These are phyloP conservation scores for Eilema sororculum DNA, from an alignment of 2,888 invertebrate species.

Conservation along the genomic window DNA sequence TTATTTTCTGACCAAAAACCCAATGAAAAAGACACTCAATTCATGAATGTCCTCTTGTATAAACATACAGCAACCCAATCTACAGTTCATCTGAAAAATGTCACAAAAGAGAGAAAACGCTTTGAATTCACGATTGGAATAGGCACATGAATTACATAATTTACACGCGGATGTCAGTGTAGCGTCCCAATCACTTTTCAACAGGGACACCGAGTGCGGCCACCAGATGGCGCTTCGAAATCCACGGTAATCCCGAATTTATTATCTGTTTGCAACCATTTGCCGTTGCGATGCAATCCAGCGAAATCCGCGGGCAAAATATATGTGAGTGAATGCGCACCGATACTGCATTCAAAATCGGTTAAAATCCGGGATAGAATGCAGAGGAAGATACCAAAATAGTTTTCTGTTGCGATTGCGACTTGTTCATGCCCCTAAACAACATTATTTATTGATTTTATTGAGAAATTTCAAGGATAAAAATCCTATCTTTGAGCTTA, in stretches of 20 bases:
- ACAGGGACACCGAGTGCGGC: constrained; percentile 56
- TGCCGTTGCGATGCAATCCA: constrained; percentile 66
- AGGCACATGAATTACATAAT: constrained; percentile 56
- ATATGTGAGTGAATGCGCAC: constrained; percentile 67
- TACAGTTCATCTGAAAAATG: constrained; percentile 32
- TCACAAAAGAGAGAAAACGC: constrained; percentile 28
- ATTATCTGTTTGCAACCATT: constrained; percentile 81
- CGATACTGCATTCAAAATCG: constrained; percentile 55
- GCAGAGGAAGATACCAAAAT: constrained; percentile 38
- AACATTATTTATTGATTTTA: constrained; percentile 8
- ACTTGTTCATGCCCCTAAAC: background rate
- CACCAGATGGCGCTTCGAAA: constrained; percentile 74
- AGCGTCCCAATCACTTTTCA: constrained; percentile 72
- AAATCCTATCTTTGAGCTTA: constrained; percentile 3
- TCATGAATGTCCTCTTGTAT: constrained; percentile 13
- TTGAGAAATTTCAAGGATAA: constrained; percentile 8
- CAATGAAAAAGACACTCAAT: too few species aligned
- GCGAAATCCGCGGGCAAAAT: constrained; percentile 63
- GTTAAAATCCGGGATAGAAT: constrained; percentile 47
- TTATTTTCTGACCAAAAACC: constrained; percentile 3
- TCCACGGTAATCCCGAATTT: constrained; percentile 78
- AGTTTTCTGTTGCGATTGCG: constrained; percentile 19
- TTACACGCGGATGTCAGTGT: constrained; percentile 58
- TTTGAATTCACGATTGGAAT: constrained; percentile 43
- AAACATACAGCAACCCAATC: constrained; percentile 28